A percentile compares a stretch with the other conserved stretches of the same genome.
These are phyloP conservation scores for Neosilurus mollespiculum DNA, from an alignment of 2,797 vertebrate species.

Conservation along the genomic window DNA sequence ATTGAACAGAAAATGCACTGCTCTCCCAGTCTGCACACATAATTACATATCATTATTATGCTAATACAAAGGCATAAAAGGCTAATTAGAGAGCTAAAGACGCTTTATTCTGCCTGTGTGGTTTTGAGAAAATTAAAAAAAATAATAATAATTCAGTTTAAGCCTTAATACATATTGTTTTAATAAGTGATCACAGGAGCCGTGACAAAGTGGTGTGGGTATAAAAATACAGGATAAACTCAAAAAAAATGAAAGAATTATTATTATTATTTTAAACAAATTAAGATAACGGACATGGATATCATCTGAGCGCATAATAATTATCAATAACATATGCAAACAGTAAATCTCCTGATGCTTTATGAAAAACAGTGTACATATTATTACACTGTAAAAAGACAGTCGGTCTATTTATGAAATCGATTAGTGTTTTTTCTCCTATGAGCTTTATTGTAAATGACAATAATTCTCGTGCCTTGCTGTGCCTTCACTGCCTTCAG, in stretches of 20 bases:
- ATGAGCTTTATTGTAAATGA: background rate
- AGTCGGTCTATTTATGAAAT: background rate
- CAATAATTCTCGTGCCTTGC: background rate
- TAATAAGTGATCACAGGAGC: constrained; percentile 10
- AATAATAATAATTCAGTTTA: constrained; percentile 11
- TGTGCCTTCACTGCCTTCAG: background rate
- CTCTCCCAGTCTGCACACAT: constrained; percentile 71
- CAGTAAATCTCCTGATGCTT: background rate
- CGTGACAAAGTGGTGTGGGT: constrained; percentile 9
- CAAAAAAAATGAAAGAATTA: background rate
- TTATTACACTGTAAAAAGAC: too few relatives aligned
- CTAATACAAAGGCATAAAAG: constrained; percentile 74
- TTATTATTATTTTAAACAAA: background rate
- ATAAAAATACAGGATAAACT: background rate
- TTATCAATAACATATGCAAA: background rate
- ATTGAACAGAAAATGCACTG: constrained; percentile 53
- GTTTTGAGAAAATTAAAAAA: constrained; percentile 49
- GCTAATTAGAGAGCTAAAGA: constrained; percentile 78
- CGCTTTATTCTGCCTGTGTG: constrained; percentile 74
- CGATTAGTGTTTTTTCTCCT: background rate
- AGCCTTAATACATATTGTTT: constrained; percentile 29
- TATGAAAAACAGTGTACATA: too few relatives aligned
- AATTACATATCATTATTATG: constrained; percentile 80
- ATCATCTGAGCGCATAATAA: background rate
- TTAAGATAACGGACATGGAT: background rate